These are phyloP conservation scores for Hydrotaea cyrtoneurina DNA, from an alignment of 2,888 invertebrate genomes.

Conservation along the genomic window DNA sequence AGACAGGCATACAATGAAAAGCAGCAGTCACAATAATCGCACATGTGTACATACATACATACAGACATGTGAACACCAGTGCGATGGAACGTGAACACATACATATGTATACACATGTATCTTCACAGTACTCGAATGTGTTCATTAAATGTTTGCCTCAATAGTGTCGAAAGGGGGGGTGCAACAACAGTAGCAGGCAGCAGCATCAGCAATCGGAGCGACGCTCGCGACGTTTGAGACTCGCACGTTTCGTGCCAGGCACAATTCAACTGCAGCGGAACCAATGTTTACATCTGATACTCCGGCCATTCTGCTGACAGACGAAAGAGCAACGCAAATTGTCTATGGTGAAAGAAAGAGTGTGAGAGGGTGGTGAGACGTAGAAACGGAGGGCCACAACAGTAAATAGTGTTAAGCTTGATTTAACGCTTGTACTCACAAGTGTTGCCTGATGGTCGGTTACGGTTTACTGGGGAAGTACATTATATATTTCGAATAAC, in stretches of 20 bases:
- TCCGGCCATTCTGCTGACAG: neutral
- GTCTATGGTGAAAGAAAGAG: neutral
- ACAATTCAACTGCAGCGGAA: conserved; percentile 59
- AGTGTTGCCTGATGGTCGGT: neutral
- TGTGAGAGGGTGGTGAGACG: neutral
- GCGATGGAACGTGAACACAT: neutral
- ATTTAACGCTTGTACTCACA: neutral
- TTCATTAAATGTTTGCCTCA: conserved; percentile 1
- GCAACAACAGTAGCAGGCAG: neutral
- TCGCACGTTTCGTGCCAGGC: conserved; percentile 67
- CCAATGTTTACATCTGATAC: conserved; percentile 47
- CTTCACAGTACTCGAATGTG: neutral
- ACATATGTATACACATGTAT: neutral
- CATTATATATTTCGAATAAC: neutral
- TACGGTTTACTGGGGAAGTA: neutral
- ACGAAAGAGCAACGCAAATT: conserved; percentile 25
- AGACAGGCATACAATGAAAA: conserved; percentile 23
- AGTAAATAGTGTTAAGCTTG: conserved; percentile 9
- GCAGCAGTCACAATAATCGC: conserved; percentile 37
- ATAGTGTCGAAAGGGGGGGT: neutral
- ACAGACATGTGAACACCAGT: neutral
- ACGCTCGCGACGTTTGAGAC: conserved; percentile 40
- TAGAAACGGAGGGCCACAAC: neutral
- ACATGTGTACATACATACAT: neutral
- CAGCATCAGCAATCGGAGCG: conserved; percentile 19